A percentile compares a stretch with the other conserved stretches of the same genome.
Evolutionary conservation across 2,797 vertebrate species (phyloP).

Genomic region (Tragelaphus eurycerus): DNA sequence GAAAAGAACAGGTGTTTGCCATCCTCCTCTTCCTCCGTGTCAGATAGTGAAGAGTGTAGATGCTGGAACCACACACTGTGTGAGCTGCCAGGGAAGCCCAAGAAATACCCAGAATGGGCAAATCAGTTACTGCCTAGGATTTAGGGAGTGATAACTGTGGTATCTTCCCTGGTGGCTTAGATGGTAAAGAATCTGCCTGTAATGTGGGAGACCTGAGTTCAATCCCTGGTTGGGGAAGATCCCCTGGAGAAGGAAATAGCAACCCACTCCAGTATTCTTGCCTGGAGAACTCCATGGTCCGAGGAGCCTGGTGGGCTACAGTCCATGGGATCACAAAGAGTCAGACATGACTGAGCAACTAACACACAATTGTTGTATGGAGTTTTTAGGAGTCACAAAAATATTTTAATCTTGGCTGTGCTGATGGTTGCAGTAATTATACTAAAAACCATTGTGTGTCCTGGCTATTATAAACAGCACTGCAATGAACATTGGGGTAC

Average conservation of each 20-base stretch:
- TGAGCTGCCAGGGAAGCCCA: neutral
- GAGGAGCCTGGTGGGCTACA: neutral
- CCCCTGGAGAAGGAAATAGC: neutral
- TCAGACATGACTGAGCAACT: neutral
- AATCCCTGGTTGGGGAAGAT: neutral
- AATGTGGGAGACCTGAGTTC: neutral
- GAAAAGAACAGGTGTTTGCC: slow-evolving; percentile 8
- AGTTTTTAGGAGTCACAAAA: neutral
- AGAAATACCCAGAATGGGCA: neutral
- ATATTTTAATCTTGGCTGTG: neutral
- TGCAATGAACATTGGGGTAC: too few relatives aligned
- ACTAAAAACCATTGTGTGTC: neutral
- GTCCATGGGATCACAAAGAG: neutral
- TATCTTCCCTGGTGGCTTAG: neutral
- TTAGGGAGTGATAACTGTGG: neutral
- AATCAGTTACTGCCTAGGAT: neutral
- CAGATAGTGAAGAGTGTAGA: neutral
- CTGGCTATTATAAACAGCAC: too few relatives aligned
- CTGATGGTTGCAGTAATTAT: neutral
- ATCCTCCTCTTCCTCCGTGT: neutral
- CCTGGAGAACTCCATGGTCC: neutral
- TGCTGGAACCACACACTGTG: neutral
- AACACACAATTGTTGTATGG: neutral
- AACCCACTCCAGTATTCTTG: neutral
- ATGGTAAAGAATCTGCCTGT: neutral